phyloP scores from a whole-genome alignment of 2,113 vertebrate genomes.

The Ctenodactylus gundi region DNA sequence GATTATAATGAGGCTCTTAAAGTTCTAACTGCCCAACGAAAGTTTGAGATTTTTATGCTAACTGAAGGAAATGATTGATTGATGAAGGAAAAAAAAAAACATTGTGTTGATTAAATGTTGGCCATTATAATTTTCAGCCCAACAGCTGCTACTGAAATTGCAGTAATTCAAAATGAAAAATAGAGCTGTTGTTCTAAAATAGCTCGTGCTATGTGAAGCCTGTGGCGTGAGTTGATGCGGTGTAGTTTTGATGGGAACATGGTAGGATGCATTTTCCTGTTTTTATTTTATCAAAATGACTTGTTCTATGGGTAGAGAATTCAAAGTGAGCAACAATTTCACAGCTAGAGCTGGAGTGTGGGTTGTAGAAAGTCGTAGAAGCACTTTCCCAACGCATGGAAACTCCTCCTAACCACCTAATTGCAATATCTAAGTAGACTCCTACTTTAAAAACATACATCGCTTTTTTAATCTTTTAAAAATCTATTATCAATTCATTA shows the following conservation, averaged over 20 bases:
- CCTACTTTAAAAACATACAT: background rate
- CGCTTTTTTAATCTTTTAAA: background rate
- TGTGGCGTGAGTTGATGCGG: background rate
- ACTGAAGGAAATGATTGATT: conserved; percentile 72
- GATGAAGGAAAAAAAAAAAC: conserved; percentile 5
- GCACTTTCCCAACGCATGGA: conserved; percentile 16
- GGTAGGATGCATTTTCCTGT: conserved; percentile 24
- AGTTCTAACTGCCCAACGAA: conserved; percentile 40
- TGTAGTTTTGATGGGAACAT: conserved; percentile 57
- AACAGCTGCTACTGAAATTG: conserved; percentile 76
- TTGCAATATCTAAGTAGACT: background rate
- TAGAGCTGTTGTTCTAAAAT: conserved; percentile 69
- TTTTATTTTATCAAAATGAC: conserved; percentile 58
- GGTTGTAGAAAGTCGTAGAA: conserved; percentile 46
- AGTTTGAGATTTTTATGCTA: conserved; percentile 64
- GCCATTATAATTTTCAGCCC: conserved; percentile 75
- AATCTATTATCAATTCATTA: background rate
- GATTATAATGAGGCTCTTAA: conserved; percentile 57
- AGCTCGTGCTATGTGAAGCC: conserved; percentile 66
- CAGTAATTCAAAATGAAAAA: conserved; percentile 72
- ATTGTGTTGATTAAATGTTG: conserved; percentile 64
- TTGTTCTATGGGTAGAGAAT: conserved; percentile 55
- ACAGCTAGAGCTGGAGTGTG: conserved; percentile 51
- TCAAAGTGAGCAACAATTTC: conserved; percentile 67
- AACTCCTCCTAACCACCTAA: background rate